These are phyloP conservation scores for Pemphredon lugubris DNA, from an alignment of 2,888 invertebrate species.

Conservation along the genomic window DNA sequence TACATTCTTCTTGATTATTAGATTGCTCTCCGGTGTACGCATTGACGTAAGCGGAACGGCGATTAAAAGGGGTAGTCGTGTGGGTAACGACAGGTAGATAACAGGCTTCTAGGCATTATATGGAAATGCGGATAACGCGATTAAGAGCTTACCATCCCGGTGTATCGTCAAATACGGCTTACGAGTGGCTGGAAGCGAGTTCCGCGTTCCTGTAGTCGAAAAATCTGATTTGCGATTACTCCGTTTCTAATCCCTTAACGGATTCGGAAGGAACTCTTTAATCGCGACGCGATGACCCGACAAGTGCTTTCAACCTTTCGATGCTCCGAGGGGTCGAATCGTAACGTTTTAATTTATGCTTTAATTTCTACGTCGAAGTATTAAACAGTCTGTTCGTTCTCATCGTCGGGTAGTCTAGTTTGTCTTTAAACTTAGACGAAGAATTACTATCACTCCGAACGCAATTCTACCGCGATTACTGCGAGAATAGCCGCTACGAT, in stretches of 20 bases:
- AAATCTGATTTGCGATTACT: constrained; percentile 37
- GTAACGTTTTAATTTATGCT: no score
- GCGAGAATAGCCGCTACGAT: not conserved
- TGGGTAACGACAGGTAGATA: constrained; percentile 60
- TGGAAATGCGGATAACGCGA: constrained; percentile 71
- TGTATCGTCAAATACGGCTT: constrained; percentile 52
- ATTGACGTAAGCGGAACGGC: constrained; percentile 14
- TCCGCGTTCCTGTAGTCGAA: constrained; percentile 18
- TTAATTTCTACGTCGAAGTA: no score
- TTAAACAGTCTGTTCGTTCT: no score
- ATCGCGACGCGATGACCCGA: no score
- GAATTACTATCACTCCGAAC: not conserved
- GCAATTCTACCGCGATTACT: not conserved
- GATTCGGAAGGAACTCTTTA: no score
- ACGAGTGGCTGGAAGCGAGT: constrained; percentile 21
- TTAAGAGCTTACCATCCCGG: constrained; percentile 64
- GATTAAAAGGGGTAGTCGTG: constrained; percentile 53
- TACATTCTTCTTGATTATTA: constrained; percentile 42
- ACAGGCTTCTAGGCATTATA: constrained; percentile 65
- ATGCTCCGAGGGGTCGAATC: no score
- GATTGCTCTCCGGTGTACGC: constrained; percentile 25
- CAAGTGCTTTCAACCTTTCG: no score
- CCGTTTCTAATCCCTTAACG: no score
- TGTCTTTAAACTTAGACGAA: not conserved
- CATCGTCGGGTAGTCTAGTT: not conserved